phyloP scores from a whole-genome alignment of 2,113 vertebrate genomes.

The Melospiza georgiana region DNA sequence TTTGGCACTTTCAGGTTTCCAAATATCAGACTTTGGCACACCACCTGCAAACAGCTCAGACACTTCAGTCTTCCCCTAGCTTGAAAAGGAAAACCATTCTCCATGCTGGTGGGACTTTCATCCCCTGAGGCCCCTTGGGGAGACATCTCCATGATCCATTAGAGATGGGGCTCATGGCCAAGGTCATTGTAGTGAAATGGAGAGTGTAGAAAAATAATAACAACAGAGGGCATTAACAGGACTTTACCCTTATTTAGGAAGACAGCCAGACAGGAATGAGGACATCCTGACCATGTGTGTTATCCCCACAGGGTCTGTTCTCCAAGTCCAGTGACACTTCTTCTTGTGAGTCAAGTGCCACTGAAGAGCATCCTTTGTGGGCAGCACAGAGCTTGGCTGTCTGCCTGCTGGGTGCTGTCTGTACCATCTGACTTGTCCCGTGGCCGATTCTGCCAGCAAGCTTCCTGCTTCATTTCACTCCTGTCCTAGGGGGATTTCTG shows the following conservation, averaged over 20 bases:
- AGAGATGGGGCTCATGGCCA: neutral
- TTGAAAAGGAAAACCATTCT: neutral
- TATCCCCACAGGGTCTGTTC: neutral
- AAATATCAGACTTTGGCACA: neutral
- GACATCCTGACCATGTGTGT: fast-evolving
- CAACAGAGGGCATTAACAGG: neutral
- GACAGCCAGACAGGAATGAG: neutral
- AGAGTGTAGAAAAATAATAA: fast-evolving
- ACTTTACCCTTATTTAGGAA: neutral
- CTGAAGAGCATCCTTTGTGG: fast-evolving
- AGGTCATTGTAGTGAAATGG: neutral
- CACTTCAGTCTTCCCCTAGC: neutral
- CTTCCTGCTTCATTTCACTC: neutral
- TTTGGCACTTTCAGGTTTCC: neutral
- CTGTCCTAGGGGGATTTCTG: neutral
- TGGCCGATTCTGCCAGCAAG: fast-evolving
- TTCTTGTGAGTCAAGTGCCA: neutral
- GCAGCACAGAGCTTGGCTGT: neutral
- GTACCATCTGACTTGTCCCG: fast-evolving
- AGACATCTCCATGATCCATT: neutral
- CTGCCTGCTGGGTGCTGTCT: fast-evolving
- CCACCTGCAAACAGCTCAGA: neutral
- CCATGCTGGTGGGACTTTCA: neutral
- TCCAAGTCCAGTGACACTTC: neutral
- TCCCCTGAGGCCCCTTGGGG: neutral